Conservation (phyloP, 2,113 vertebrate species). For the Epinephelus fuscoguttatus region DNA sequence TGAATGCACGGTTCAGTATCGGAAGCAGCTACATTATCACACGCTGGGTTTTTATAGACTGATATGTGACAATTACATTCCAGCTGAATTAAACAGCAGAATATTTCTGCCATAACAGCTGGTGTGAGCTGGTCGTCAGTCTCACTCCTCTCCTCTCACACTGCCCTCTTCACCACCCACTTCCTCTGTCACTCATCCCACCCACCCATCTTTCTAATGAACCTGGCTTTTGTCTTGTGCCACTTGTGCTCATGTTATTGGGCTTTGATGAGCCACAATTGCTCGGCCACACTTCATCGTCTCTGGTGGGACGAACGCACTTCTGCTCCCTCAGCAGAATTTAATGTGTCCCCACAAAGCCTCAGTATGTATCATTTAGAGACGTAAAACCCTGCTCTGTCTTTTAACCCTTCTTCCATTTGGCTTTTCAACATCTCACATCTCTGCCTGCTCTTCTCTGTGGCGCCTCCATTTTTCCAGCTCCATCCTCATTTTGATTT, state of each 20-base stretch:
- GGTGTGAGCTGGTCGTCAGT: not conserved
- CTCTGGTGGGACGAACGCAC: not conserved
- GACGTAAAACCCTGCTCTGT: not conserved
- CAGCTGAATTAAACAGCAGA: not conserved
- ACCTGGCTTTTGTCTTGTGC: not conserved
- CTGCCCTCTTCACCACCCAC: not conserved
- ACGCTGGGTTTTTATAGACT: not conserved
- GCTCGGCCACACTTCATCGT: not conserved
- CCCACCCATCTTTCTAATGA: not conserved
- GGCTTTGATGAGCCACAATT: not conserved
- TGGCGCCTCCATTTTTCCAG: not conserved
- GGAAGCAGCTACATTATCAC: not conserved
- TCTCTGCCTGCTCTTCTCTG: not conserved
- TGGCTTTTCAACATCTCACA: not conserved
- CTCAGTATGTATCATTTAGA: not conserved
- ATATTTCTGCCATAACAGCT: not conserved
- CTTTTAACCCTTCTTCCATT: not conserved
- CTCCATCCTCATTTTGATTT: not conserved
- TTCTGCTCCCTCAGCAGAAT: constrained; percentile 12
- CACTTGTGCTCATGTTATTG: too few relatives aligned
- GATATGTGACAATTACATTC: not conserved
- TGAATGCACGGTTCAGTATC: not conserved
- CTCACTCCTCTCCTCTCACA: not conserved
- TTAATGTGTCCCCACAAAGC: not conserved
- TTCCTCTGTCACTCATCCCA: not conserved